phyloP scores from a whole-genome alignment of 2,888 invertebrate species.

The Sphaerophoria rueppellii region DNA sequence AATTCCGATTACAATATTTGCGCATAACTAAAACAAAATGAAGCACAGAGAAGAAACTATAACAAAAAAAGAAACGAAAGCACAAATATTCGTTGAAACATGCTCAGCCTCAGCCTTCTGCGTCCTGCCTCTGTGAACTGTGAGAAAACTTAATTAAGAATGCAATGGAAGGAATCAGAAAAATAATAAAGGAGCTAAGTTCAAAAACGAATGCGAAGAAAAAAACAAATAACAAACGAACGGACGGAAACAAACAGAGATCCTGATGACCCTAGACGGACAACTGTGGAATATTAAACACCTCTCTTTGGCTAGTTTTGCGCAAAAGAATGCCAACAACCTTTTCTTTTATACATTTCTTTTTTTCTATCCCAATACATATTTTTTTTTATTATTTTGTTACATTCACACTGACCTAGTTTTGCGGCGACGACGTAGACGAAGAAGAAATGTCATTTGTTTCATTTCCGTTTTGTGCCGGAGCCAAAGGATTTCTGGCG shows the following conservation, averaged over 20 bases:
- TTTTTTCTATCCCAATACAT: background rate
- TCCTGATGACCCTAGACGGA: constrained; percentile 70
- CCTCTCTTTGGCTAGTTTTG: constrained; percentile 59
- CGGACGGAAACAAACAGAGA: constrained; percentile 25
- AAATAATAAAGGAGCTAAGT: constrained; percentile 44
- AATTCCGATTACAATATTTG: constrained; percentile 65
- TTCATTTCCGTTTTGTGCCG: constrained; percentile 58
- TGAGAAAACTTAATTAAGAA: constrained; percentile 66
- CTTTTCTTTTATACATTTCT: constrained; percentile 21
- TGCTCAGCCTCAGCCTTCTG: too few relatives aligned
- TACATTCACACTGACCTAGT: constrained; percentile 57
- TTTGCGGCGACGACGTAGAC: constrained; percentile 20
- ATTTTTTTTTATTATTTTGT: constrained; percentile 27
- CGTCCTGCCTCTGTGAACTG: constrained; percentile 17
- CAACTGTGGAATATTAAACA: constrained; percentile 71
- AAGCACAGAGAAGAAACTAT: constrained; percentile 11
- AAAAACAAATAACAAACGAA: background rate
- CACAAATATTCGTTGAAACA: constrained; percentile 38
- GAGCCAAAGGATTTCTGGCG: constrained; percentile 44
- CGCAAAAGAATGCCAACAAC: constrained; percentile 65
- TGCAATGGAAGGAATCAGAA: constrained; percentile 62
- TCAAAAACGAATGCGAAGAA: constrained; percentile 1
- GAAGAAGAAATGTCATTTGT: constrained; percentile 57
- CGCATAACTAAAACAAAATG: constrained; percentile 46
- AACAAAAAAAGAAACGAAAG: background rate